A percentile compares a stretch with the other conserved stretches of the same genome.
phyloP scores from a whole-genome alignment of 2,113 vertebrate species.

The Pluvianellus socialis region DNA sequence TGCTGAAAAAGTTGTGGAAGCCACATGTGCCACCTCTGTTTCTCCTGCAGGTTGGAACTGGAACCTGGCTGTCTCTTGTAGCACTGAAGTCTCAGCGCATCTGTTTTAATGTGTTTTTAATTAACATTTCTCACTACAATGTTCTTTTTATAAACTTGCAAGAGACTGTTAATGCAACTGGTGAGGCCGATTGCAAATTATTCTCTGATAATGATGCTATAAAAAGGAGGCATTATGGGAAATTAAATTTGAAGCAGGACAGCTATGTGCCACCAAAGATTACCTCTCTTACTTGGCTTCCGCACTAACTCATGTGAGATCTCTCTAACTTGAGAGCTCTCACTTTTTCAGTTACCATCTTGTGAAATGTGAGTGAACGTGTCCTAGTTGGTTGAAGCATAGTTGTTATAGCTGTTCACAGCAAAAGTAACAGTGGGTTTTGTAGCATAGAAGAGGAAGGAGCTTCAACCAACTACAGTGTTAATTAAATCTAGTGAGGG shows the following conservation, averaged over 20 bases:
- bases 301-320: background rate
- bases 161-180: background rate
- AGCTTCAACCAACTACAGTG: background rate
- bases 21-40: background rate
- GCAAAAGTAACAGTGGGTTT: background rate
- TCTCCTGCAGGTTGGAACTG: background rate
- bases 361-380: background rate
- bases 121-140: conserved; percentile 13
- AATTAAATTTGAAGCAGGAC: background rate
- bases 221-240: background rate
- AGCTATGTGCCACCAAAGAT: background rate
- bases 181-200: conserved; percentile 19
- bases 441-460: background rate
- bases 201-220: conserved; percentile 4
- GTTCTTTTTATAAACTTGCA: conserved; percentile 42
- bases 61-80: background rate
- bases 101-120: conserved; percentile 13
- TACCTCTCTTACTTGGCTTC: background rate
- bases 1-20: background rate
- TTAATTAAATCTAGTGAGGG: conserved; percentile 51
- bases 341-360: background rate
- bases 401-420: background rate
- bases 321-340: background rate
- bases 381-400: background rate
- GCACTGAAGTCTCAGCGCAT: background rate